Conservation (phyloP, 2,113 vertebrate genomes). For the Apus apus region DNA sequence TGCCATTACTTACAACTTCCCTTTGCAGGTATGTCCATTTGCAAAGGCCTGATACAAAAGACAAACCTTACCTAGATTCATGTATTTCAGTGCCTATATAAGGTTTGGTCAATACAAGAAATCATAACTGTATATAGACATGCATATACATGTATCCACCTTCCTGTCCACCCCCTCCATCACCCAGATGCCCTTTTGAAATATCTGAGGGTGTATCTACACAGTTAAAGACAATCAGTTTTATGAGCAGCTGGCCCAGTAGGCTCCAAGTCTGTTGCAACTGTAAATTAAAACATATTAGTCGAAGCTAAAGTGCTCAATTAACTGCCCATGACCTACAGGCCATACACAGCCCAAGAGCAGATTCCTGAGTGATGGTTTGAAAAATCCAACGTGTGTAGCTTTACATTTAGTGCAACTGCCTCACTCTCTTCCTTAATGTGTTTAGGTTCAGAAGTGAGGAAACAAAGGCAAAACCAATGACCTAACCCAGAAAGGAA, state of each 20-base stretch:
- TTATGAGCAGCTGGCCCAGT: neutral
- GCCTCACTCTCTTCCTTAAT: neutral
- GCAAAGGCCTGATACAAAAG: neutral
- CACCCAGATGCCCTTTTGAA: neutral
- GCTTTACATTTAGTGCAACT: neutral
- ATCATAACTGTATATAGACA: neutral
- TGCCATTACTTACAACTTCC: neutral
- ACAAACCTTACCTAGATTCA: neutral
- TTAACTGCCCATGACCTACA: neutral
- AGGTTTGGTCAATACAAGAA: neutral
- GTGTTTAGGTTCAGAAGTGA: neutral
- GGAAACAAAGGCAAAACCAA: neutral
- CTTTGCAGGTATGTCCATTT: neutral
- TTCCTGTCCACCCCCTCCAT: neutral
- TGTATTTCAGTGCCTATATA: neutral
- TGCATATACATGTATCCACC: neutral
- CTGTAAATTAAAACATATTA: neutral
- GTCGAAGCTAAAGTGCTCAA: neutral
- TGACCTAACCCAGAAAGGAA: neutral
- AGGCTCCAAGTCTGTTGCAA: neutral
- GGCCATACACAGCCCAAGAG: neutral
- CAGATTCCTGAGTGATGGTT: neutral
- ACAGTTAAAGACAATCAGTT: neutral
- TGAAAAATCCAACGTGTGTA: rapidly evolving
- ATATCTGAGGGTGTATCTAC: neutral